Evolutionary conservation across 92 coral and sea anemone genomes (phyloP), one percentile per base, ranked within the genome.

Genomic region (Plumapathes pennacea): DNA sequence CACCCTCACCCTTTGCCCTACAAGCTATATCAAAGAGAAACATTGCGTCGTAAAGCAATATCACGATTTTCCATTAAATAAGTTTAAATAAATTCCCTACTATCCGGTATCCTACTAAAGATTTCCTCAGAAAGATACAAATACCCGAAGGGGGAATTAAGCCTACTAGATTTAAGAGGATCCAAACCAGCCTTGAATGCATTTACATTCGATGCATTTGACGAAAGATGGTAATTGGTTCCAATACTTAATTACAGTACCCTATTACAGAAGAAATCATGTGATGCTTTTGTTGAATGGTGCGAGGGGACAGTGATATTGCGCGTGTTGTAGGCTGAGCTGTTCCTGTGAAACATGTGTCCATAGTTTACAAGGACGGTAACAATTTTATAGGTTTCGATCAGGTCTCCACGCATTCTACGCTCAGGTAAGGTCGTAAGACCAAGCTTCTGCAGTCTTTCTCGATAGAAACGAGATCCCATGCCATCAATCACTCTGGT

Each of bases 341-440:
- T n/a, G n/a, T n/a, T n/a, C n/a, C n/a, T n/a, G n/a, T n/a, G n/a
- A n/a, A n/a, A n/a, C 3, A 0, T 44, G 18, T 44, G 26, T 19
- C 50, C 21, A 14, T 44, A 44, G 25, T 13, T 44, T 28, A 44
- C 50, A 44, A 44, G 24, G 23, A 24, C 50, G 50, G 19, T 44
- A 28, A 18, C 24, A 0, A 44, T 44, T 63, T 63, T 63, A 32
- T 28, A 63, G 10, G 46, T 43, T 30, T 67, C 53, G 25, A 67
- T 52, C n/a, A 67, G 33, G 41, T 54, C 75, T n/a, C 66, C 64
- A 22, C 75, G 31, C 12, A 23, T 42, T 52, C 66, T n/a, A 32
- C 65, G 19, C 22, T 53, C 41, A 61, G 18, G 39, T 38, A 50
- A 19, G 14, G 53, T 53, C 41, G 75, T 54, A 15, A 67, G 38